Base-by-base conservation (phyloP, 1,140 invertebrate genomes). In the Zaprionus davidi region DNA sequence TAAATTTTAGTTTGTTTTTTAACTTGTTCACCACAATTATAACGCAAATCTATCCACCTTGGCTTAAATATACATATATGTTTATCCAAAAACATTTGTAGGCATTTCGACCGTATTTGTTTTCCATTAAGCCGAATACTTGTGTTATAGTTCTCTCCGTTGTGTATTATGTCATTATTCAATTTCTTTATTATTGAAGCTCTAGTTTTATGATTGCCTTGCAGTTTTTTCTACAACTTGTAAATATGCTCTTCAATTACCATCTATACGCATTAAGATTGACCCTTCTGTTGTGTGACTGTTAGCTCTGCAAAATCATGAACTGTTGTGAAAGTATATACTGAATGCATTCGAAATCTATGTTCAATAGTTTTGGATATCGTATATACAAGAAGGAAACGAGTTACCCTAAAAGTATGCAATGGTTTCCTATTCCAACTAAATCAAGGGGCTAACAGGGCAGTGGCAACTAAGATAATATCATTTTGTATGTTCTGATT, bases 191-290 rank as follows among this genome's bases (percentile, higher is more conserved):
- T 90, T 91, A 81, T 86, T 83, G 85, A 92, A 92, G 87, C 88
- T 91, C 91, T 92, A 92, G 83, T 92, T 92, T 76, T 91, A 92
- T 92, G 91, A 92, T 92, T 92, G 91, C 91, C 91, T 91, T 92
- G 91, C 91, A 92, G 86, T 85, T 90, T 78, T 78, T 78, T 76
- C 72, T 78, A 75, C 67, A 71, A 76, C 68, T 81, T 82, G 71
- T 82, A 79, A 72, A 67, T 72, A 77, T 70, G 38, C 44, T 67
- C 58, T 78, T 68, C 38, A 66, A 65, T 58, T 68, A 62, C 62
- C 63, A 34, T 41, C 17, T 51, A 63, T 46, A 53, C 34, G 73
- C 73, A 70, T 67, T 86, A 59, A 70, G 56, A 81, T 78, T 78
- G 64, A 76, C 71, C 71, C 73, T 62, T 66, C 34, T 24, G 62